These are phyloP conservation scores for Nematolebias whitei DNA, from an alignment of 2,113 vertebrate genomes.

Conservation along the genomic window DNA sequence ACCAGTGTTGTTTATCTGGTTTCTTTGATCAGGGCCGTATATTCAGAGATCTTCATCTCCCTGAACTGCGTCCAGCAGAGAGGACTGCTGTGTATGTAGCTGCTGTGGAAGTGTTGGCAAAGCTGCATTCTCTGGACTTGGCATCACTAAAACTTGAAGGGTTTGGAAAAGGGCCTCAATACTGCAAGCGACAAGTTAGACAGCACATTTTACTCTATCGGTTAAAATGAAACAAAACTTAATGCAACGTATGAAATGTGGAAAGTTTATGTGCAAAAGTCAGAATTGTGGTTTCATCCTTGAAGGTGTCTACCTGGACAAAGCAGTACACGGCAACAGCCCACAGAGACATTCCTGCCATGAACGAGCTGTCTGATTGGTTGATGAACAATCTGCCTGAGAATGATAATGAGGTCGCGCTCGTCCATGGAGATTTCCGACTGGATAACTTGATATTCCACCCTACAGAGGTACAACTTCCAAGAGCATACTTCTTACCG, in stretches of 20 bases:
- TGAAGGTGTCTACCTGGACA: constrained; percentile 91
- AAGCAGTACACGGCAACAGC: constrained; percentile 88
- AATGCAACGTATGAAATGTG: no score
- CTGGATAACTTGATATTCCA: constrained; percentile 93
- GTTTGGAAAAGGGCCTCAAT: constrained; percentile 86
- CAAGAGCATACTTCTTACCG: background rate
- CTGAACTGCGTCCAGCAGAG: constrained; percentile 84
- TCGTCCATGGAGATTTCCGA: constrained; percentile 92
- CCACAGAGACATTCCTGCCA: constrained; percentile 84
- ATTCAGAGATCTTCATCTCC: constrained; percentile 84
- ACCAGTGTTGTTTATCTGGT: background rate
- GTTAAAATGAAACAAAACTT: background rate
- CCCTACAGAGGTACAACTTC: constrained; percentile 84
- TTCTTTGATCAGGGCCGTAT: constrained; percentile 84
- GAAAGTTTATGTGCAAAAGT: background rate
- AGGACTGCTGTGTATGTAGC: constrained; percentile 87
- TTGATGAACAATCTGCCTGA: constrained; percentile 85
- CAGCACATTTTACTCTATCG: background rate
- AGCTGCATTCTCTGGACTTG: constrained; percentile 84
- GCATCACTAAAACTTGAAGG: constrained; percentile 79
- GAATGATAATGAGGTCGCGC: constrained; percentile 81
- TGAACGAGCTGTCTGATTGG: constrained; percentile 88
- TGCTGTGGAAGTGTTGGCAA: constrained; percentile 84
- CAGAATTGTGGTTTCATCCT: background rate
- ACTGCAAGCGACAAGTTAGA: constrained; percentile 90